Evolutionary conservation across 2,797 vertebrate species (phyloP).

Genomic region (Tragelaphus oryx): DNA sequence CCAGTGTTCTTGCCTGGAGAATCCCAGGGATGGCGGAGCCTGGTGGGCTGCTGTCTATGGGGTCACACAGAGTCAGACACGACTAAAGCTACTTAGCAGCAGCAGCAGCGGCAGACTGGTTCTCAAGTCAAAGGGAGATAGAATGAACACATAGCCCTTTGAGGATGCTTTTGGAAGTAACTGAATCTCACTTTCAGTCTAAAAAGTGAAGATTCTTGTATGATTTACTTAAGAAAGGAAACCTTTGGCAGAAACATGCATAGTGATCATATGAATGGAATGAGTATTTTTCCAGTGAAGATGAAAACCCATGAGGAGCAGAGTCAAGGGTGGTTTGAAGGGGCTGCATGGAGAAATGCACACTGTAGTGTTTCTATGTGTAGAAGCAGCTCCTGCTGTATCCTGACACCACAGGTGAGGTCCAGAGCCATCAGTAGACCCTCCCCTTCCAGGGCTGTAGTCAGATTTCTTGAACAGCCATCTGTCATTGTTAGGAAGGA

Average conservation of each 20-base stretch:
- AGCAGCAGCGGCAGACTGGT: neutral
- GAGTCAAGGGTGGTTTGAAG: neutral
- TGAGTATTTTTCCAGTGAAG: neutral
- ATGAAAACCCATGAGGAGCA: neutral
- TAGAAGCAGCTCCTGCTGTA: neutral
- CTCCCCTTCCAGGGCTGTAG: neutral
- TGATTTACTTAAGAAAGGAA: neutral
- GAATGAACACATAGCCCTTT: neutral
- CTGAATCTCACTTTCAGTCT: neutral
- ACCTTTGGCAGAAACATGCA: neutral
- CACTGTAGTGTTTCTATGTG: neutral
- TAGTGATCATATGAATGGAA: neutral
- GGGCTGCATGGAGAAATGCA: fast-evolving
- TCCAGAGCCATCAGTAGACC: neutral
- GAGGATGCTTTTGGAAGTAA: neutral
- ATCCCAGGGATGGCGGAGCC: too few species aligned
- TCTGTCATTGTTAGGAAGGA: neutral
- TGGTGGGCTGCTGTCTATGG: too few species aligned
- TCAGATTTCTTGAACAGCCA: neutral
- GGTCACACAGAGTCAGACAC: too few species aligned
- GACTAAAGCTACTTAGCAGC: too few species aligned
- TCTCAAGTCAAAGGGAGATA: neutral
- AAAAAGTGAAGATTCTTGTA: neutral
- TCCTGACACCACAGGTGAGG: neutral
- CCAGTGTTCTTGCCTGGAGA: too few species aligned